phyloP scores from a whole-genome alignment of 2,888 invertebrate genomes.

The Steromphala cineraria region DNA sequence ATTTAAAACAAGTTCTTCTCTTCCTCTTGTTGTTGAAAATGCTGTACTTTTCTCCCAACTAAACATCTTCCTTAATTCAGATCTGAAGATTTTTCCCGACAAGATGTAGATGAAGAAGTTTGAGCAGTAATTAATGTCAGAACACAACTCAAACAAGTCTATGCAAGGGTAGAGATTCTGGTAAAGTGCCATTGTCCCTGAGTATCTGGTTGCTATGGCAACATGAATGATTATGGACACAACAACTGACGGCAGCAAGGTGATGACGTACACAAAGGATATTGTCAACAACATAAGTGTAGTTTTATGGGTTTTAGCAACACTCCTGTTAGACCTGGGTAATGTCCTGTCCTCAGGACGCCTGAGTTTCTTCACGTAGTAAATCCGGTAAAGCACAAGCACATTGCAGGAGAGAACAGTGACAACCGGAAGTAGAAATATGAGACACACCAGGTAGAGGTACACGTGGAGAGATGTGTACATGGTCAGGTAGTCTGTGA shows the following conservation, averaged over 20 bases:
- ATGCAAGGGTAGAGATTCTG: conserved; percentile 42
- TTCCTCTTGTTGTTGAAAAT: conserved; percentile 27
- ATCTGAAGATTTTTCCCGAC: conserved; percentile 62
- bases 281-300: conserved; percentile 65
- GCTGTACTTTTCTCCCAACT: conserved; percentile 26
- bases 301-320: conserved; percentile 49
- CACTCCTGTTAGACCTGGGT: conserved; percentile 18
- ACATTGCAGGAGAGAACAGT: conserved; percentile 65
- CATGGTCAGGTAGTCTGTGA: conserved; percentile 40
- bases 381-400: conserved; percentile 61
- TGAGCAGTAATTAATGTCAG: conserved; percentile 59
- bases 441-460: conserved; percentile 62
- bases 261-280: conserved; percentile 63
- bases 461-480: conserved; percentile 64
- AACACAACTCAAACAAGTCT: conserved; percentile 51
- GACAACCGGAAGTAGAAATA: conserved; percentile 63
- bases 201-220: conserved; percentile 34
- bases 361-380: conserved; percentile 37
- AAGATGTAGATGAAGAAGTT: conserved; percentile 70
- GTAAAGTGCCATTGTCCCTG: conserved; percentile 33
- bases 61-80: conserved; percentile 53
- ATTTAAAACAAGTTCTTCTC: too few species aligned
- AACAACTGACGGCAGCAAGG: conserved; percentile 59
- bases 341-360: conserved; percentile 14
- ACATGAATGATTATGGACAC: conserved; percentile 56